phyloP scores from a whole-genome alignment of 2,113 vertebrate species.

The Acrocephalus arundinaceus region DNA sequence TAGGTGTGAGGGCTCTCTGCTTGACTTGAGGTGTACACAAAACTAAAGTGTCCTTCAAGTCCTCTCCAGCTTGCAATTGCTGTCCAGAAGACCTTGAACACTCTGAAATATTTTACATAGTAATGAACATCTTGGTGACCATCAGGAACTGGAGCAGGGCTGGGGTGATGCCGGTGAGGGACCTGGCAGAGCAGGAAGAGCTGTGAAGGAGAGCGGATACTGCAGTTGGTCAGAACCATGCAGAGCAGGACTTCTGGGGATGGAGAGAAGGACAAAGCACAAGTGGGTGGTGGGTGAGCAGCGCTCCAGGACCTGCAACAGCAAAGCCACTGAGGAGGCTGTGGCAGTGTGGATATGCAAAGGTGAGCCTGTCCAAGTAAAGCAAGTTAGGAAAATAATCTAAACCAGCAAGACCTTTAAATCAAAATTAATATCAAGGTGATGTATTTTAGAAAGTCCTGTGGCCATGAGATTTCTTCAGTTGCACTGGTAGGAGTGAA shows the following conservation, averaged over 20 bases:
- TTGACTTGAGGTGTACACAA: neutral
- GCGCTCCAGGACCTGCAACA: constrained; percentile 38
- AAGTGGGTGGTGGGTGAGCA: neutral
- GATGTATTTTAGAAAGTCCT: neutral
- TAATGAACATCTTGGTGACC: neutral
- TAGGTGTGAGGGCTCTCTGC: neutral
- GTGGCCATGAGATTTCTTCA: neutral
- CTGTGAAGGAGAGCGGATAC: neutral
- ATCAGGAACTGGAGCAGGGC: neutral
- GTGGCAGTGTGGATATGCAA: neutral
- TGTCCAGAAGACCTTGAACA: neutral
- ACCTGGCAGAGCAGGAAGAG: neutral
- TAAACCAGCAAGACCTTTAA: neutral
- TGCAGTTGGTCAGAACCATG: neutral
- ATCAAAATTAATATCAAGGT: neutral
- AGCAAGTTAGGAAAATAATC: neutral
- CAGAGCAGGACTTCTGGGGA: neutral
- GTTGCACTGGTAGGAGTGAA: neutral
- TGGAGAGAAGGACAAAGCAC: neutral
- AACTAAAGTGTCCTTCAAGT: neutral
- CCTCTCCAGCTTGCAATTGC: neutral
- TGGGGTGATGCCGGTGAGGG: neutral
- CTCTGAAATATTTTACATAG: neutral
- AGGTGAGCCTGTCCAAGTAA: neutral
- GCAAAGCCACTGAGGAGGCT: constrained; percentile 47